Base-by-base conservation (phyloP, 2,888 invertebrate species). In the Penaeus monodon region DNA sequence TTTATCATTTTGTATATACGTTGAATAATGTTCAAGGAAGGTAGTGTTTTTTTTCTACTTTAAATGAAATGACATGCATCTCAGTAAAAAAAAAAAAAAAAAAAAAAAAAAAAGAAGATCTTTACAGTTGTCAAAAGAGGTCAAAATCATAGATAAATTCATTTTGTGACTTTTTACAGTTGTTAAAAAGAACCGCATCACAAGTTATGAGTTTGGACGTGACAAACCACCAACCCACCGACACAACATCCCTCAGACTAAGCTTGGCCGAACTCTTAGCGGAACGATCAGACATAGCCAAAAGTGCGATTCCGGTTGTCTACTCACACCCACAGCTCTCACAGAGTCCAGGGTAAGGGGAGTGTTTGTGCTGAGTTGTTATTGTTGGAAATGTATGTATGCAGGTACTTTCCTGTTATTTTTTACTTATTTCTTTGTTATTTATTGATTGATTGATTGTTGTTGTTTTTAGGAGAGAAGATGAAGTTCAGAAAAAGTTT, bases 211-310 rank as follows among this genome's bases (percentile, higher is more conserved):
- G 49, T 29, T 38, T 82, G 29, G 88, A 88, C 24, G 79, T 80
- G 17, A 77, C 76, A 2, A 74, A 66, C 63, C 78, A 81, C 70
- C 85, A 81, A 24, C 76, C 81, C 22, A 49, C 66, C 6, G 88
- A 88, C 82, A 88, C 88, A 17, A 76, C 82, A 22, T 65, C 70
- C 20, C 78, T 88, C n/a, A 88, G 66, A 33, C 84, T 70, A 63
- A 68, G 68, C 64, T 49, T 88, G n/a, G 63, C 81, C 2, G 88
- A 88, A 38, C 81, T 85, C 8, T 70, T 88, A n/a, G 70, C 85
- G 29, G 88, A 88, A n/a, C 84, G 88, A 2, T 85, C 84, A 4
- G 81, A 85, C 65, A 78, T 79, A 2, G 81, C 88, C 76, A 88
- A 77, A 68, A 82, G 81, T 65, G 85, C 81, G 29, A 49, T 85